A percentile compares a stretch with the other conserved stretches of the same genome.
Conservation (phyloP, 2,113 vertebrate genomes). For the Gobius niger region DNA sequence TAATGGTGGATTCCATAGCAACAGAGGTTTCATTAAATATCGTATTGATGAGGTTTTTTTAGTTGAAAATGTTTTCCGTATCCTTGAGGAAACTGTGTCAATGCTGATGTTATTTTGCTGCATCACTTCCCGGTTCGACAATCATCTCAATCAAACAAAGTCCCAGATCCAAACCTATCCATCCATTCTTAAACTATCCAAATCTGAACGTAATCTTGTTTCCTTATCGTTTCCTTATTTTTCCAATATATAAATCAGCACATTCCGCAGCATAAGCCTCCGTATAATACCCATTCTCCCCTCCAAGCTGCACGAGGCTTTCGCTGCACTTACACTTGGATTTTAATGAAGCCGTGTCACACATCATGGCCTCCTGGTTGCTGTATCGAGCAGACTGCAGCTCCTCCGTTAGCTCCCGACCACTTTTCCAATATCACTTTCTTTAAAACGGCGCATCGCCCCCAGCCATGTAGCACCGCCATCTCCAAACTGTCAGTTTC, state of each 20-base stretch:
- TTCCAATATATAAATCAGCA: background rate
- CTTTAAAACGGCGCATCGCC: constrained; percentile 15
- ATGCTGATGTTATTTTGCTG: no score
- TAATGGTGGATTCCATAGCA: no score
- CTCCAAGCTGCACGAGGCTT: background rate
- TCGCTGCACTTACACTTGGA: background rate
- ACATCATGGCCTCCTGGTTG: background rate
- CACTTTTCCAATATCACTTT: constrained; percentile 19
- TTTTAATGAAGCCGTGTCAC: constrained; percentile 7
- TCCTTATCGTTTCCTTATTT: background rate
- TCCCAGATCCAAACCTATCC: no score
- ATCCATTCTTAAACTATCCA: no score
- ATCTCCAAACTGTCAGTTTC: constrained; percentile 25
- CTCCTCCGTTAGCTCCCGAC: background rate
- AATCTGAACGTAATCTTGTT: background rate
- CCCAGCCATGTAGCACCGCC: constrained; percentile 18
- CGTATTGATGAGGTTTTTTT: no score
- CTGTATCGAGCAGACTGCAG: background rate
- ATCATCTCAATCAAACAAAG: no score
- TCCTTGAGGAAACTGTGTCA: no score
- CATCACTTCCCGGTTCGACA: no score
- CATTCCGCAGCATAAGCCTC: background rate
- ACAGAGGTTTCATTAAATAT: no score
- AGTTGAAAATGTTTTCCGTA: no score
- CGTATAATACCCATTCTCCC: background rate